These are phyloP conservation scores for Hanleya hanleyi DNA, from an alignment of 2,888 invertebrate species.

Conservation along the genomic window DNA sequence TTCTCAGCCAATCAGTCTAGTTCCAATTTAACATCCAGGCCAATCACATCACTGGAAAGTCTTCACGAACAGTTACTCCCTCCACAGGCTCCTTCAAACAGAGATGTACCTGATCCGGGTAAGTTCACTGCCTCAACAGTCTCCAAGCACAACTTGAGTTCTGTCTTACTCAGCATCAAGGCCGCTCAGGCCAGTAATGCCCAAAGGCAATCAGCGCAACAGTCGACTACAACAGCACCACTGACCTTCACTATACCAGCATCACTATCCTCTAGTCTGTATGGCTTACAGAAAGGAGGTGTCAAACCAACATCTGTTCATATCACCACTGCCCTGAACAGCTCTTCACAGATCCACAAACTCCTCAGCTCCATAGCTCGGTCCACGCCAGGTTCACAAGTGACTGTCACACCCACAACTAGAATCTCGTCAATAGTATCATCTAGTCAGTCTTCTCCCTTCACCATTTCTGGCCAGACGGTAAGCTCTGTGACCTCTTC, in stretches of 20 bases:
- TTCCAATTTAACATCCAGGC: not conserved
- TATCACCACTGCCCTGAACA: slow-evolving; percentile 47
- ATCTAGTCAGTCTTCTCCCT: not conserved
- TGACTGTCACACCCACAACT: not conserved
- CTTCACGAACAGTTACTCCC: not conserved
- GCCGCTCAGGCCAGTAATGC: not conserved
- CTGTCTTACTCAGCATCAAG: not conserved
- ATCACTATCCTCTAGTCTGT: slow-evolving; percentile 8
- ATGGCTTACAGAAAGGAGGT: slow-evolving; percentile 27
- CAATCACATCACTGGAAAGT: not conserved
- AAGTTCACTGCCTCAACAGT: not conserved
- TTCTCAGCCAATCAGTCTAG: not conserved
- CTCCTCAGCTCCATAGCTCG: slow-evolving; percentile 49
- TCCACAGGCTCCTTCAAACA: no score
- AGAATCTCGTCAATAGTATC: not conserved
- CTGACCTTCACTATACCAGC: slow-evolving; percentile 11
- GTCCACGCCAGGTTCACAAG: not conserved
- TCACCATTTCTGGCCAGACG: not conserved
- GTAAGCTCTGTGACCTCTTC: not conserved
- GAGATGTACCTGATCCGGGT: no score
- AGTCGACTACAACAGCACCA: not conserved
- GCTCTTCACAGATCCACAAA: slow-evolving; percentile 68
- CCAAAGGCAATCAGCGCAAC: not conserved
- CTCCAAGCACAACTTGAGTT: not conserved
- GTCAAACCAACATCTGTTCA: slow-evolving; percentile 44